Evolutionary conservation across 2,113 vertebrate genomes (phyloP).

Genomic region (Laticauda colubrina): DNA sequence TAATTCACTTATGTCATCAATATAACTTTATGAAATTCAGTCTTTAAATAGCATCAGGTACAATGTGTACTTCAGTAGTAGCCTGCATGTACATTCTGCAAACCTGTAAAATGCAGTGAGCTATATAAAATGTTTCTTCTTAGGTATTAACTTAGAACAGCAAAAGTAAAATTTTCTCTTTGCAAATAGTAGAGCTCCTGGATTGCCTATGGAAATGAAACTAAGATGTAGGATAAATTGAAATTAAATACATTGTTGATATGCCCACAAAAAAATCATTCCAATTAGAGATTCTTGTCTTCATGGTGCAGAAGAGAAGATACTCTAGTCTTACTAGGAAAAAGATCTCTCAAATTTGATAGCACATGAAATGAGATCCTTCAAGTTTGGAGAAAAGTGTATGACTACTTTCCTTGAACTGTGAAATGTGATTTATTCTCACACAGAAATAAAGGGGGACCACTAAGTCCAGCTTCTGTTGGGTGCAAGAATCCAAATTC

Average conservation of each 20-base stretch:
- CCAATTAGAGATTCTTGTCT: neutral
- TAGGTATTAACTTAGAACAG: neutral
- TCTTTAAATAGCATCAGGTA: neutral
- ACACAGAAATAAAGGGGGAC: neutral
- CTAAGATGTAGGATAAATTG: neutral
- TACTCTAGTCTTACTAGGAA: neutral
- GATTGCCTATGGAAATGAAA: neutral
- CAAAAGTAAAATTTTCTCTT: neutral
- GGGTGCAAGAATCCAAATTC: neutral
- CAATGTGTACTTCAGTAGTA: neutral
- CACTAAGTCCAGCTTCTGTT: neutral
- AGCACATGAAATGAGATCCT: neutral
- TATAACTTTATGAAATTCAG: neutral
- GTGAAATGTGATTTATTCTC: conserved; percentile 15
- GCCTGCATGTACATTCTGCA: neutral
- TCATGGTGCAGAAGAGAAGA: neutral
- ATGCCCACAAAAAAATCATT: neutral
- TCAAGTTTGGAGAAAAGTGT: neutral
- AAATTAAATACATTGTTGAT: neutral
- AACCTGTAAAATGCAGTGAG: neutral
- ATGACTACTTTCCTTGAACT: neutral
- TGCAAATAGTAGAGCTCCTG: neutral
- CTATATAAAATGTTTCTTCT: neutral
- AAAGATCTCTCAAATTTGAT: neutral
- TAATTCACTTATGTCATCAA: neutral